These are phyloP conservation scores for Euwallacea fornicatus DNA, from an alignment of 1,140 invertebrate species.

Conservation along the genomic window DNA sequence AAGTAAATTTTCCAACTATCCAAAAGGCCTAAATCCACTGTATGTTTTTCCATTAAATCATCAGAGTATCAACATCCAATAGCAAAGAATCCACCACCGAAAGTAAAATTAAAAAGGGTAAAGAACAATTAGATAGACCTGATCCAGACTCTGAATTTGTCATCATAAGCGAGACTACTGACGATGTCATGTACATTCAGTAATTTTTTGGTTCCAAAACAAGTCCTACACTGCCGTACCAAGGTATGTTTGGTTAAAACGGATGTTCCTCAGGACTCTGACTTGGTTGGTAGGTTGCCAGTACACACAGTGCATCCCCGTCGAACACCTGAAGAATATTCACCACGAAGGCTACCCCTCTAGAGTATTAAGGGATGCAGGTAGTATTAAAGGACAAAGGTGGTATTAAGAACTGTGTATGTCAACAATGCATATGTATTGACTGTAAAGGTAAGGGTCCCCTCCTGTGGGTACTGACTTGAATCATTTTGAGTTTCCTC, in stretches of 20 bases:
- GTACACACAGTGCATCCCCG: constrained; percentile 13
- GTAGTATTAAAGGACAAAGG: neutral
- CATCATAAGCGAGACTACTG: constrained; percentile 30
- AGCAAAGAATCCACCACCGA: constrained; percentile 38
- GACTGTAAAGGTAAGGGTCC: constrained; percentile 27
- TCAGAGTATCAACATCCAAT: constrained; percentile 37
- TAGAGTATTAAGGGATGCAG: too few species aligned
- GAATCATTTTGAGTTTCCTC: neutral
- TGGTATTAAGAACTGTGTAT: constrained; percentile 21
- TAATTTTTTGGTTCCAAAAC: neutral
- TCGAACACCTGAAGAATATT: constrained; percentile 17
- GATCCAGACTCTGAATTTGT: constrained; percentile 33
- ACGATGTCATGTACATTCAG: constrained; percentile 8
- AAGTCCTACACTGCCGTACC: constrained; percentile 5
- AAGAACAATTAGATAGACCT: constrained; percentile 22
- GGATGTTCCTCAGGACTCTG: neutral
- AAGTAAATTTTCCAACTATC: constrained; percentile 23
- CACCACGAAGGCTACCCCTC: neutral
- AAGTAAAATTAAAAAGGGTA: constrained; percentile 16
- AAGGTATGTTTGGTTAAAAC: too few species aligned
- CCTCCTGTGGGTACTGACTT: neutral
- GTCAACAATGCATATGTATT: constrained; percentile 30
- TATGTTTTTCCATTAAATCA: constrained; percentile 4
- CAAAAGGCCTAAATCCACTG: neutral
- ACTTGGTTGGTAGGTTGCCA: constrained; percentile 10